Base-by-base conservation (phyloP, 2,113 vertebrate genomes). In the Phycodurus eques region DNA sequence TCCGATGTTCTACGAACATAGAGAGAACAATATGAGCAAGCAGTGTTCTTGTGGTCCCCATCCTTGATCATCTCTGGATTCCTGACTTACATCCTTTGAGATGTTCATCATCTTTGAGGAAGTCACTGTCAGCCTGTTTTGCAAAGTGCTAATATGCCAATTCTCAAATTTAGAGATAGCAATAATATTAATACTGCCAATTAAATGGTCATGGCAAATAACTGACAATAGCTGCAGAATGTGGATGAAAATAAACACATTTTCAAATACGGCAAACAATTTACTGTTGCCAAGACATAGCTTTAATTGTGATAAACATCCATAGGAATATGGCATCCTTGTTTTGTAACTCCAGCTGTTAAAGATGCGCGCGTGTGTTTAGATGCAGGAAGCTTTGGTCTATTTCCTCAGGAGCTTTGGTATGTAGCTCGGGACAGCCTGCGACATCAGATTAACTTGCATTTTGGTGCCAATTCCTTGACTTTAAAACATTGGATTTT, bases 321-420 rank as follows among this genome's bases (percentile, higher is more conserved):
- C 19, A 3, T 4, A 4, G 43, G 22, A 65, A 46, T 44, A 65
- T 22, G 42, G 42, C 12, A 44, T 2, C n/a, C 10, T 46, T 65
- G 22, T 14, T 47, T 66, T 47, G 43, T 20, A 47, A 66, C 22
- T 47, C 64, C 44, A 31, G 43, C n/a, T 49, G 43, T 27, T 66
- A n/a, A 66, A 66, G n/a, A 66, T 13, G 43, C 27, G 44, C 14
- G 64, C 11, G 59, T 39, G 59, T 39, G 59, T 8, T 66, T 27
- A 31, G 22, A 31, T 49, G 54, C 80, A 87, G 87, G 82, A 87
- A 83, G 75, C 71, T 80, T 39, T 85, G 78, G 75, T 79, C 78
- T 84, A 83, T 80, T 91, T 91, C 87, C 88, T 91, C 72, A 76
- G 83, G 78, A 88, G 84, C 79, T 78, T 27, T 73, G 79, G 87